phyloP scores from a whole-genome alignment of 2,797 vertebrate genomes.

The Sebastes aleutianus region DNA sequence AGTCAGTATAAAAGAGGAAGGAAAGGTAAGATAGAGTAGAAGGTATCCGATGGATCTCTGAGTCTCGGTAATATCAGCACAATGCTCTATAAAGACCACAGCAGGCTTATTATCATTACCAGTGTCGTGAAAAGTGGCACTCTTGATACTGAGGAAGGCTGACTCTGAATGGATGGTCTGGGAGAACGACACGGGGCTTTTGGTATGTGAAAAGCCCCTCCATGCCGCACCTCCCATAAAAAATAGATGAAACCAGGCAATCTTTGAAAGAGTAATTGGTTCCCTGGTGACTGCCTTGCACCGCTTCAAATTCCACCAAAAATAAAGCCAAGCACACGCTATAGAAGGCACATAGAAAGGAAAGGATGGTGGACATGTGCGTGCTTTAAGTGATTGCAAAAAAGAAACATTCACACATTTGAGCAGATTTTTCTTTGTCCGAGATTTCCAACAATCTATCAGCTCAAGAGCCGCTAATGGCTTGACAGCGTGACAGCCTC shows the following conservation, averaged over 20 bases:
- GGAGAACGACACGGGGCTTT: background rate
- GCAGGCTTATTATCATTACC: background rate
- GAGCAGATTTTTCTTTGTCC: slow-evolving; percentile 30
- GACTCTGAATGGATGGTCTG: slow-evolving; percentile 35
- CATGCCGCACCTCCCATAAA: slow-evolving; percentile 64
- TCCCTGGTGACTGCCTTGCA: slow-evolving; percentile 68
- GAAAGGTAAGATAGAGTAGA: background rate
- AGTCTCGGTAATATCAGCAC: background rate
- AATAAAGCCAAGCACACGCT: slow-evolving; percentile 13
- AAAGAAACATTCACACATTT: slow-evolving; percentile 4
- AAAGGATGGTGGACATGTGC: background rate
- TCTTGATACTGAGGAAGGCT: slow-evolving; percentile 8
- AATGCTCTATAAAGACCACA: background rate
- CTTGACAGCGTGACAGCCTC: slow-evolving; percentile 7
- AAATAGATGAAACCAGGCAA: slow-evolving; percentile 74
- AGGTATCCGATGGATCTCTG: background rate
- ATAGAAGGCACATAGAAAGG: background rate
- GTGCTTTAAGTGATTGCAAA: background rate
- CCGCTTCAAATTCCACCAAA: slow-evolving; percentile 51
- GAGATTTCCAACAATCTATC: slow-evolving; percentile 31
- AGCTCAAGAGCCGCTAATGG: slow-evolving; percentile 24
- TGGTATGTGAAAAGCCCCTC: slow-evolving; percentile 17
- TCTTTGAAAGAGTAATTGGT: slow-evolving; percentile 76
- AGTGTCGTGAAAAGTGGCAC: slow-evolving; percentile 18
- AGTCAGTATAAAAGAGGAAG: background rate